These are phyloP conservation scores for Ateles fusciceps DNA, from an alignment of 2,797 vertebrate genomes.

Conservation along the genomic window DNA sequence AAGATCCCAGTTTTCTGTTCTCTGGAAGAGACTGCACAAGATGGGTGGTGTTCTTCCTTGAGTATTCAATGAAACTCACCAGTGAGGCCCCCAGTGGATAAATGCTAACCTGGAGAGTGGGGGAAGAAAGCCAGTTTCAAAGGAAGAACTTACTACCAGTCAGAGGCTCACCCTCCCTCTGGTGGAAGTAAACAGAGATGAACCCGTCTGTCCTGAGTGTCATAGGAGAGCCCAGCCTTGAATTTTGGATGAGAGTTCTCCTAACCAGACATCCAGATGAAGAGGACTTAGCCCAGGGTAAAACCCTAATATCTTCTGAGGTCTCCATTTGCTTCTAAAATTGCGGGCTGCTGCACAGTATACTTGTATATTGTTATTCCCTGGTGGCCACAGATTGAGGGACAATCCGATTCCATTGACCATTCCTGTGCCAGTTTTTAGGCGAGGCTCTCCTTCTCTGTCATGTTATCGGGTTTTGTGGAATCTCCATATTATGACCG, in stretches of 20 bases:
- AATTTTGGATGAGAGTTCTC: not conserved
- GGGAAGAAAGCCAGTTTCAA: not conserved
- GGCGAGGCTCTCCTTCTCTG: not conserved
- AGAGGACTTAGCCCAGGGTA: not conserved
- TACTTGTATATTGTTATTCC: not conserved
- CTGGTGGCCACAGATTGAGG: not conserved
- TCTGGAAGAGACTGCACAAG: constrained; percentile 32
- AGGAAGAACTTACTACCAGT: not conserved
- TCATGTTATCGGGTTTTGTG: not conserved
- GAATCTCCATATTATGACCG: not conserved
- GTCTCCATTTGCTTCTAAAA: not conserved
- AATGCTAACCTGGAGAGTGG: not conserved
- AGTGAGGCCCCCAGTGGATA: not conserved
- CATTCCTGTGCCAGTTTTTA: not conserved
- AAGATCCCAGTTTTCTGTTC: not conserved
- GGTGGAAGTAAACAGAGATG: not conserved
- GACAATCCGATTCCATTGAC: not conserved
- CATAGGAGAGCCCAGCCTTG: not conserved
- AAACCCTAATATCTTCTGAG: not conserved
- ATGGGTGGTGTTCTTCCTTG: not conserved
- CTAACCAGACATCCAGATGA: too few relatives aligned
- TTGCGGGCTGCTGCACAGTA: not conserved
- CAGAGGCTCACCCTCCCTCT: not conserved
- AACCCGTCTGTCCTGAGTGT: not conserved
- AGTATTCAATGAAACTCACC: not conserved